Evolutionary conservation across 2,797 vertebrate species (phyloP).

Genomic region (Dromococcyx pavoninus): DNA sequence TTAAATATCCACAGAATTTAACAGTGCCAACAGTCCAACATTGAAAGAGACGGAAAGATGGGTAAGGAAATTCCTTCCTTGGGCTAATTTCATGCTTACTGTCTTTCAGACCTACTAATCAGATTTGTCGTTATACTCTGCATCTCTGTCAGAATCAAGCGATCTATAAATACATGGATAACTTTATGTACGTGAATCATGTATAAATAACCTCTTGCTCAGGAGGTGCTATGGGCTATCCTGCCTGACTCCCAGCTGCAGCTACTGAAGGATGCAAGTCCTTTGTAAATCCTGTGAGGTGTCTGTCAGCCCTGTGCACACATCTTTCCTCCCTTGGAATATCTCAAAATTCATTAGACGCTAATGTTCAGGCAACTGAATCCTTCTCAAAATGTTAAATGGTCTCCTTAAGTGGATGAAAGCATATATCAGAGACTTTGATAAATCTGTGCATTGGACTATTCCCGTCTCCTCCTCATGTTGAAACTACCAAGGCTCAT

Average conservation of each 20-base stretch:
- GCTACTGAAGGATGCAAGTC: background rate
- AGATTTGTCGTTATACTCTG: background rate
- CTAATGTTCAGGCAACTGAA: background rate
- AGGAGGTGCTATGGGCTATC: background rate
- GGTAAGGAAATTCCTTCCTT: background rate
- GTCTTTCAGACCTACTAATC: conserved; percentile 9
- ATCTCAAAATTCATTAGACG: background rate
- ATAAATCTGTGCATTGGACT: background rate
- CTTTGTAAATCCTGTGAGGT: background rate
- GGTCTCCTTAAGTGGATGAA: background rate
- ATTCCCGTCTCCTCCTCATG: background rate
- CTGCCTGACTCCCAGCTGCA: background rate
- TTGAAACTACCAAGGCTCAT: background rate
- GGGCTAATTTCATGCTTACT: background rate
- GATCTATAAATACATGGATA: background rate
- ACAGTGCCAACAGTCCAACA: background rate
- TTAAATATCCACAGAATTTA: conserved; percentile 69
- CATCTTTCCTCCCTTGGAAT: background rate
- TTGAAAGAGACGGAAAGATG: background rate
- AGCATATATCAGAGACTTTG: background rate
- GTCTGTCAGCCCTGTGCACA: fast-evolving
- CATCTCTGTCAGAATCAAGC: background rate
- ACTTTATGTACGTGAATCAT: background rate
- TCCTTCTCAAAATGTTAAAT: background rate
- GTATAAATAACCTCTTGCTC: background rate